Evolutionary conservation across 2,888 invertebrate genomes (phyloP), one percentile per base, ranked within the genome.

Genomic region (Suillia variegata): DNA sequence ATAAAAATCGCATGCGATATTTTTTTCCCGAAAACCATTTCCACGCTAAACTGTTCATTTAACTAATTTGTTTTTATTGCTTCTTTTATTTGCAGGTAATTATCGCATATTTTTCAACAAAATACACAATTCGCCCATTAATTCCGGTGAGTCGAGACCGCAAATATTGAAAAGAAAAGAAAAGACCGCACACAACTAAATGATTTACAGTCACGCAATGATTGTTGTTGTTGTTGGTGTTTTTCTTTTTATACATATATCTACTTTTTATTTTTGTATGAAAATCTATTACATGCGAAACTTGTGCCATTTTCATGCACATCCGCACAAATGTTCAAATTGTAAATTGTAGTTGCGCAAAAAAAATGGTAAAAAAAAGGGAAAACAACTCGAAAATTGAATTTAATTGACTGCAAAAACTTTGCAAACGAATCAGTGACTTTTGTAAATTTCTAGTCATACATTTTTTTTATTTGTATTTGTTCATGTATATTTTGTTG

Each of bases 321-420:
- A 54, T 18, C 53, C 15, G 52, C 56, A 50, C 21, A 50, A 31
- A 42, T 54, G 33, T 22, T 49, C 49, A 54, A 55, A 47, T 20
- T 34, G 21, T 33, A 54, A 49, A n/a, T 49, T 24, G 22, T 17
- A 33, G 17, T 38, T 20, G 18, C 15, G 51, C 21, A 38, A 50
- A 12, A 38, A 33, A 48, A 50, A 22, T 15, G 20, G 13, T 22
- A 48, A 56, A 56, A 58, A 60, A 61, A 59, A 51, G 54, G 54
- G 24, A 55, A 48, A 22, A 62, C 38, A 38, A 38, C 38, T 38
- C n/a, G n/a, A 8, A 59, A 66, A 67, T 69, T 69, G 64, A 69
- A 67, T 69, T 69, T 65, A 69, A 69, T 69, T 69, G 65, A 66
- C 62, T 66, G 66, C 66, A 63, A 69, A 69, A 69, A 67, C 64